Base-by-base conservation (phyloP, 1,140 invertebrate genomes). In the Euura saliciscinereae region DNA sequence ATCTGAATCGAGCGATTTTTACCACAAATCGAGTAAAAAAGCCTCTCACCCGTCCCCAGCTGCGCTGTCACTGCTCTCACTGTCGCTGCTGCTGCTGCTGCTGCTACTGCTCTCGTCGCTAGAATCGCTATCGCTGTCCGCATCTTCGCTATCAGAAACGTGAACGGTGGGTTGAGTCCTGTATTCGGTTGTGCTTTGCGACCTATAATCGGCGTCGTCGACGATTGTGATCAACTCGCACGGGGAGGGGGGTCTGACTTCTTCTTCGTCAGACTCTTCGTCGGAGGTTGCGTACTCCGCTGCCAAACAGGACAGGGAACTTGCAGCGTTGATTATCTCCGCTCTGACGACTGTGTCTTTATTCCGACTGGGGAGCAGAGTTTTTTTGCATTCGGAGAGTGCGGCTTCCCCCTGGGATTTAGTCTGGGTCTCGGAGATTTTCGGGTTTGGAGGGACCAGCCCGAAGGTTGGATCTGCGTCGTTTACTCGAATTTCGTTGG, bases 201-300 rank as follows among this genome's bases (percentile, higher is more conserved):
- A 3, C 44, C 66, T 43, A 59, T 69, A 43, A 6, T 10, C 8
- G 10, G 4, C 5, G 42, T 64, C 43, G 8, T 59, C 46, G 7
- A 42, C 4, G 3, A 44, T 74, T 59, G 42, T 75, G 44, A 68
- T 71, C 71, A 70, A 68, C 42, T 13, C 65, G 3, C 59, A 71
- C 6, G 44, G 44, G 4, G 10, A 66, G 43, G 5, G 10, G n/a
- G 45, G 43, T n/a, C 42, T 43, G 5, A 64, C 70, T 59, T 78
- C 76, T 45, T 77, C 76, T 59, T 65, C 64, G 4, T 80, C 80
- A 2, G 66, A 67, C 13, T 64, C 59, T 10, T 77, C 74, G 70
- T 76, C 75, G 8, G 75, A 76, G 72, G 67, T 76, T 66, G 76
- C 70, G 72, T 78, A 78, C 45, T 73, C 69, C 65, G 66, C n/a